phyloP scores from a whole-genome alignment of 2,888 invertebrate genomes.

The Brenthis hecate region DNA sequence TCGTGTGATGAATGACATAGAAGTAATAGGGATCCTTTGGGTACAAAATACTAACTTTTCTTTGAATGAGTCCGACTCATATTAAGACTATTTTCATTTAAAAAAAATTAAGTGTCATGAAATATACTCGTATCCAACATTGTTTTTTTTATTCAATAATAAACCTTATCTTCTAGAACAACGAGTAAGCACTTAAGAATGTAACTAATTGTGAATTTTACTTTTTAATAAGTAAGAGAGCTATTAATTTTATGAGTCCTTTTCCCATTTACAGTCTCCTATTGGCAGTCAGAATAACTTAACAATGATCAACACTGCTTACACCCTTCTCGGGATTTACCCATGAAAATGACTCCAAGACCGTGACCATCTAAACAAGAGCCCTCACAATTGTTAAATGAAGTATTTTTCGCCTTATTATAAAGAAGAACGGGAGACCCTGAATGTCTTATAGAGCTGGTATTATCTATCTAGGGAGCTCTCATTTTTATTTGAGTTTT shows the following conservation, averaged over 20 bases:
- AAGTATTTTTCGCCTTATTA: slow-evolving; percentile 22
- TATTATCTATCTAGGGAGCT: slow-evolving; percentile 52
- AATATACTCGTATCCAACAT: no score
- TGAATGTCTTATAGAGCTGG: slow-evolving; percentile 50
- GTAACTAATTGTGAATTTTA: slow-evolving; percentile 1
- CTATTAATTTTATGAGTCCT: slow-evolving; percentile 47
- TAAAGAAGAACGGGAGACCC: slow-evolving; percentile 24
- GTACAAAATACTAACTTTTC: no score
- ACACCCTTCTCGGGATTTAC: slow-evolving; percentile 64
- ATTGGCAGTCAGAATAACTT: slow-evolving; percentile 69
- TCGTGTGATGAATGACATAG: no score
- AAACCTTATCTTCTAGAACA: no score
- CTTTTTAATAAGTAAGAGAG: slow-evolving; percentile 23
- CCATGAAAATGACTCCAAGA: slow-evolving; percentile 54
- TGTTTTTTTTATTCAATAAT: no score
- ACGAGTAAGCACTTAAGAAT: not conserved
- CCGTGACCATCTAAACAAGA: slow-evolving; percentile 52
- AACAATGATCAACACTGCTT: slow-evolving; percentile 78
- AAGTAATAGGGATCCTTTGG: no score
- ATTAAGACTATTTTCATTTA: no score
- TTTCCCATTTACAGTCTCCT: slow-evolving; percentile 71
- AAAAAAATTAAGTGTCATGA: no score
- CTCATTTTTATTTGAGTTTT: slow-evolving; percentile 78
- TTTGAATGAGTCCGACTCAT: no score
- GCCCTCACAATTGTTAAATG: slow-evolving; percentile 39